Evolutionary conservation across 37 sponge, comb jelly and placozoan species (phyloP), one percentile per base, ranked within the genome.

Genomic region (Lycopodina hypogea): DNA sequence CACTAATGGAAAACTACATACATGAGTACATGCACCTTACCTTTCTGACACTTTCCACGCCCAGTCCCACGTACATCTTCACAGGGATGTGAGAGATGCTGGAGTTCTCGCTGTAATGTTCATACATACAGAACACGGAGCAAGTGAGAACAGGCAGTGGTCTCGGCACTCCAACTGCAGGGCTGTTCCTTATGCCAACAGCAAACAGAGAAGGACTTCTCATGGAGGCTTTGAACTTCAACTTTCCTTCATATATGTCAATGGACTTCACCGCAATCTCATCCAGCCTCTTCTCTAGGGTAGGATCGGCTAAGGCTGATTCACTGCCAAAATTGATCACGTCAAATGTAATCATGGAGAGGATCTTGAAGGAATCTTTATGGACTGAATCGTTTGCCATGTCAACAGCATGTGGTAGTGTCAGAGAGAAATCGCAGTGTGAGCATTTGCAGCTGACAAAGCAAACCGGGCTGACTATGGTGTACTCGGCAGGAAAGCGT

Each of bases 391-490:
- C 60, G 4, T 2, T 34, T 28, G 66, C 2, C 30, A 65, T 34
- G 35, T 14, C 18, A 4, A 30, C 45, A 17, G 81, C 80, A 24
- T 74, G 75, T 38, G 87, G 87, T 9, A 86, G 68, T 19, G 76
- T 28, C 57, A 86, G 51, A 40, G 30, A 35, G 42, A 86, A 42
- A 39, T 33, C 59, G 73, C 1, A 37, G 51, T 0, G 68, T 24
- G 38, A 57, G 36, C 64, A 64, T 39, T 74, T 79, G 41, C 75
- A 75, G 70, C 87, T 86, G 24, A 86, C 34, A 71, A 86, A 86
- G 51, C 69, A 74, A 55, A 80, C 39, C 3, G 87, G 87, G 39
- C 87, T 86, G 56, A 86, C 74, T 11, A 86, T 52, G 22, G 60
- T 59, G 66, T 86, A 61, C 0, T 61, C 61, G 11, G n/a, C 48